Evolutionary conservation across 2,888 invertebrate genomes (phyloP).

Genomic region (Ptychoptera albimana): DNA sequence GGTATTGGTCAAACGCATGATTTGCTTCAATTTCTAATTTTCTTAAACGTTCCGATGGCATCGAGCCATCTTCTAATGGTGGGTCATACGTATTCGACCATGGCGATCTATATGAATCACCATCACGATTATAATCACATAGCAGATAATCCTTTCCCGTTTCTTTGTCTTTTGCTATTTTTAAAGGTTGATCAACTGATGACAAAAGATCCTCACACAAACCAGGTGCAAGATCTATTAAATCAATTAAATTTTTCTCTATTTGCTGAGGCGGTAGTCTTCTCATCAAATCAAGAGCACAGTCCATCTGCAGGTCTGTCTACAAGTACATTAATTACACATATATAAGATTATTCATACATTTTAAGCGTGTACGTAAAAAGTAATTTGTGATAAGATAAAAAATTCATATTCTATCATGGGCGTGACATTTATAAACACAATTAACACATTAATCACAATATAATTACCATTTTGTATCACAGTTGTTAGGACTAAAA

Average conservation of each 20-base stretch:
- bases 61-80: constrained; percentile 92
- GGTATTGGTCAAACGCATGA: constrained; percentile 94
- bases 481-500: not conserved
- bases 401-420: not conserved
- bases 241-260: constrained; percentile 93
- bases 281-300: constrained; percentile 97
- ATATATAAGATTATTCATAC: not conserved
- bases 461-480: not conserved
- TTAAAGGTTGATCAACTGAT: constrained; percentile 95
- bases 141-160: constrained; percentile 93
- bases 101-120: constrained; percentile 95
- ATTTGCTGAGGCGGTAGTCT: constrained; percentile 98
- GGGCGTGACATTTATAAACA: not conserved
- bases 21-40: constrained; percentile 97
- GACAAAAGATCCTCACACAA: constrained; percentile 93
- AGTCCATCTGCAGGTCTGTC: constrained; percentile 96
- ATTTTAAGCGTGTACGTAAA: not conserved
- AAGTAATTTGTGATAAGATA: not conserved
- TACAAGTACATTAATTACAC: constrained; percentile 26
- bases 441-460: too few relatives aligned
- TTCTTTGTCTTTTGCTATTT: constrained; percentile 89
- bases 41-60: constrained; percentile 91
- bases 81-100: constrained; percentile 99
- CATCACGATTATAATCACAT: constrained; percentile 98
- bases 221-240: constrained; percentile 91